Evolutionary conservation across 2,797 vertebrate species (phyloP).

Genomic region (Pitangus sulphuratus): DNA sequence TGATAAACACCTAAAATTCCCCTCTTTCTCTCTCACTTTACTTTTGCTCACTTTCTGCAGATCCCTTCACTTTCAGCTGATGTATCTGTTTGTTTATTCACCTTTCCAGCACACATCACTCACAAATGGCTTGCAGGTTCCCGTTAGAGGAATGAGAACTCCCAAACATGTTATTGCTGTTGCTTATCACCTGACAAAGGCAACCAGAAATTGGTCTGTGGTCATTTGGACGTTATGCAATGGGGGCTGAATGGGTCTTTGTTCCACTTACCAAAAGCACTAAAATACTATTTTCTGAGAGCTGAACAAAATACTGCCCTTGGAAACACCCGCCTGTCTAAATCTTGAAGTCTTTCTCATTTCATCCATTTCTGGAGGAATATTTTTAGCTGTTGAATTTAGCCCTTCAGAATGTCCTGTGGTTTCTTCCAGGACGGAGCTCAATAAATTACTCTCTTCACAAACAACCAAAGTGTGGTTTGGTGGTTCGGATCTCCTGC

Average conservation of each 20-base stretch:
- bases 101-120: background rate
- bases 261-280: conserved; percentile 22
- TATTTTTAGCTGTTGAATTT: conserved; percentile 59
- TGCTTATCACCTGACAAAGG: conserved; percentile 32
- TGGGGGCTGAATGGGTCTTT: background rate
- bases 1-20: background rate
- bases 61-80: background rate
- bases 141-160: background rate
- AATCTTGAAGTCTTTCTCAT: conserved; percentile 31
- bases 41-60: background rate
- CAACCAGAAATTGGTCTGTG: conserved; percentile 9
- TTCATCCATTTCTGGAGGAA: background rate
- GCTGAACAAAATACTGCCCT: background rate
- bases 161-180: conserved; percentile 17
- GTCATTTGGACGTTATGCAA: background rate
- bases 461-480: background rate
- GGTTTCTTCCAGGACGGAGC: conserved; percentile 32
- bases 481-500: background rate
- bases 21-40: background rate
- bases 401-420: conserved; percentile 1
- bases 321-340: conserved; percentile 15
- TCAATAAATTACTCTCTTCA: conserved; percentile 49
- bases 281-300: conserved; percentile 40
- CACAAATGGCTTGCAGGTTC: background rate
- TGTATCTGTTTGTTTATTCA: background rate